A percentile compares a stretch with the other conserved stretches of the same genome.
phyloP scores from a whole-genome alignment of 2,113 vertebrate genomes.

The Protobothrops flavoviridis region DNA sequence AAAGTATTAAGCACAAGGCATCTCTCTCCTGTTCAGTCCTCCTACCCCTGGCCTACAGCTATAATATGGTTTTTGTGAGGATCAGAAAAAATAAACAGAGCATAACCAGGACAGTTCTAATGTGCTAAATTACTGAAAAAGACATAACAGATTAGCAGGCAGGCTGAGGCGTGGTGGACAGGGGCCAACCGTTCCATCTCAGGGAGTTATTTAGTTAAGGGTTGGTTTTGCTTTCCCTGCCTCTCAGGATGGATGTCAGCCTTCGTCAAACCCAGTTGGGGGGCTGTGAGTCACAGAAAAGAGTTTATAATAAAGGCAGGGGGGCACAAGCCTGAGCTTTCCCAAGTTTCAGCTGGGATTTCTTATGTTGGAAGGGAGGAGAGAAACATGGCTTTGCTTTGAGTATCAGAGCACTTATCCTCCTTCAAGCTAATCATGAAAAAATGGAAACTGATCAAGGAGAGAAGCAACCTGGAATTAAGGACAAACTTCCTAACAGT shows the following conservation, averaged over 20 bases:
- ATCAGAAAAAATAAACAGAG: constrained; percentile 68
- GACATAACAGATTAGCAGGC: constrained; percentile 54
- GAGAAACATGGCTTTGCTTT: neutral
- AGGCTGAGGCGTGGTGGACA: constrained; percentile 26
- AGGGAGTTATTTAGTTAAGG: constrained; percentile 14
- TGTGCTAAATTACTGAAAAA: constrained; percentile 59
- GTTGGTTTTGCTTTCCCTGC: neutral
- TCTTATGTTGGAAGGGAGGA: neutral
- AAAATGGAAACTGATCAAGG: neutral
- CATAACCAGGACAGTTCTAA: constrained; percentile 61
- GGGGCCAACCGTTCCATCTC: neutral
- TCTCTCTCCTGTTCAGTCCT: rapidly evolving
- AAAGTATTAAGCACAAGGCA: constrained; percentile 25
- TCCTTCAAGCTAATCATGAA: neutral
- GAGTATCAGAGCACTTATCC: neutral
- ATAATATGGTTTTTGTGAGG: constrained; percentile 53
- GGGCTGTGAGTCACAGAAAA: neutral
- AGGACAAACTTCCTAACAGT: neutral
- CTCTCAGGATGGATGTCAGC: constrained; percentile 10
- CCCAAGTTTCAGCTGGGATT: neutral
- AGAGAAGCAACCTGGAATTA: neutral
- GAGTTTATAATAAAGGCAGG: neutral
- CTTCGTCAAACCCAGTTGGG: neutral
- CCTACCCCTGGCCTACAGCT: constrained; percentile 1
- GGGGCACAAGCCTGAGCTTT: neutral